Evolutionary conservation across 2,888 invertebrate genomes (phyloP).

Genomic region (Cabera pusaria): DNA sequence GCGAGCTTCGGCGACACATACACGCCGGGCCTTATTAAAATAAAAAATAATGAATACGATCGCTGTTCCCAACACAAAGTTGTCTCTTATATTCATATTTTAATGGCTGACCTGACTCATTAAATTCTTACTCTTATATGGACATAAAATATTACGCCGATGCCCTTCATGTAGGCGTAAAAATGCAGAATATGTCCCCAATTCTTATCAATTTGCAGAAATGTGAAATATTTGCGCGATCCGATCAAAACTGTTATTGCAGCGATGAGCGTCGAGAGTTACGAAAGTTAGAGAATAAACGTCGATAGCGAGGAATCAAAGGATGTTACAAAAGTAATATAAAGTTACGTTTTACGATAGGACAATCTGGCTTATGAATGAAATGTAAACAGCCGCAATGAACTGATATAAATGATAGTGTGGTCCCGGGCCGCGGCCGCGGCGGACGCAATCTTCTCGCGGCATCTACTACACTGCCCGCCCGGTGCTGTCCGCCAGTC

Average conservation of each 20-base stretch:
- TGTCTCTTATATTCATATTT: conserved; percentile 68
- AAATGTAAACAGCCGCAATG: conserved; percentile 79
- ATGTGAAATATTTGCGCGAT: conserved; percentile 11
- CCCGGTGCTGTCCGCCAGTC: too few relatives aligned
- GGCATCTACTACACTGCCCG: conserved; percentile 62
- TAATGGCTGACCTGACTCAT: conserved; percentile 52
- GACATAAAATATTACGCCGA: conserved; percentile 32
- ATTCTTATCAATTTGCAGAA: conserved; percentile 25
- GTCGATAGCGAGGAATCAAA: conserved; percentile 21
- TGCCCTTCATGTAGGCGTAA: conserved; percentile 26
- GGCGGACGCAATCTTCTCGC: conserved; percentile 64
- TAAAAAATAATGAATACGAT: conserved; percentile 69
- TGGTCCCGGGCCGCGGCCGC: conserved; percentile 42
- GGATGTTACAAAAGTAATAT: conserved; percentile 45
- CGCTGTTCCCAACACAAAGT: conserved; percentile 64
- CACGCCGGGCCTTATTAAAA: conserved; percentile 75
- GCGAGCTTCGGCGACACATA: conserved; percentile 80
- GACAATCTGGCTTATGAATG: conserved; percentile 71
- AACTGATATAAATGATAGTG: conserved; percentile 77
- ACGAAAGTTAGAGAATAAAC: conserved; percentile 19
- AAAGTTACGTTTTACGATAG: conserved; percentile 57
- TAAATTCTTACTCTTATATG: conserved; percentile 41
- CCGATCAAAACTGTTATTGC: conserved; percentile 13
- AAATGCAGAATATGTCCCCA: conserved; percentile 23
- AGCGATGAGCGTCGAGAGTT: conserved; percentile 3